Base-by-base conservation (phyloP, 2,797 vertebrate species). In the Pseudochirops cupreus region DNA sequence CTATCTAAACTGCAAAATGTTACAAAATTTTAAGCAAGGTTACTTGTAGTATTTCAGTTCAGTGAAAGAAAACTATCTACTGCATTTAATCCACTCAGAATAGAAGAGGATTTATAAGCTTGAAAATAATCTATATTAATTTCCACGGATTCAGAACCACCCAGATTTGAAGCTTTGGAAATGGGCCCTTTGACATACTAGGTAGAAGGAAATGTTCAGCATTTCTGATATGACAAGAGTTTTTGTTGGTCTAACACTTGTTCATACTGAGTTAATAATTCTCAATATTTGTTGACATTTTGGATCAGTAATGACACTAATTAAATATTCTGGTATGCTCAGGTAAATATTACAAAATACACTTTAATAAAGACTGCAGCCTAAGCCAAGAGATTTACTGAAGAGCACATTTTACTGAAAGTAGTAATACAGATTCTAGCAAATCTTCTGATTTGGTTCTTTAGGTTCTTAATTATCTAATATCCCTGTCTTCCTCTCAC, bases 11-110 rank as follows among this genome's bases (percentile, higher is more conserved):
- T 90, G 92, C 46, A 89, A 4, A 5, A 50, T 16, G 59, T 87
- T 62, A 3, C 56, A 92, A 90, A 62, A 90, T 54, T 21, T 91
- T 74, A 33, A 91, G 10, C 91, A 55, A 67, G 39, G 95, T 0
- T 52, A 67, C 26, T 53, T 94, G 33, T 12, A 46, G 33, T 7
- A 94, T 56, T 94, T 95, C 56, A 94, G 31, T 53, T 91, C 52
- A 53, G n/a, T 39, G 16, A n/a, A 55, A 95, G 62, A 96, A 26
- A 96, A 33, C 93, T 95, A 91, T 46, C 24, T n/a, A 91, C 55
- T 92, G 74, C 57, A 94, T 33, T 95, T 92, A 93, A 82, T 96
- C 62, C 94, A 59, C 89, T 56, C 11, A 53, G 31, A 14, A 54
- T 50, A 91, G 29, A 6, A 18, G 4, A 59, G 53, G 55, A 50